Evolutionary conservation across 2,113 vertebrate genomes (phyloP), one percentile per base, ranked within the genome.

Genomic region (Corythornis madagascariensis): DNA sequence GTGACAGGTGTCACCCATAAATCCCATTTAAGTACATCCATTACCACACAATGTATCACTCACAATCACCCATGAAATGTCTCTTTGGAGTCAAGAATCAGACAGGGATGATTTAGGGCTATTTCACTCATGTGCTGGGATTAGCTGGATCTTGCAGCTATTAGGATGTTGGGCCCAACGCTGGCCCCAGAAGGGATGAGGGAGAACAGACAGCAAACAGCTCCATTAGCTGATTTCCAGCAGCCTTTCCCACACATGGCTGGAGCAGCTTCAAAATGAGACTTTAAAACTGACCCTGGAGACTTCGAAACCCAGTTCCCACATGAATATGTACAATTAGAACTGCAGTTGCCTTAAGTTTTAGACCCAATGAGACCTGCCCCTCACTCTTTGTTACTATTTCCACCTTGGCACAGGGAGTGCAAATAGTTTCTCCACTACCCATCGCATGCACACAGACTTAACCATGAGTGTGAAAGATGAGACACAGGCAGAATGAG

Each of bases 1-100:
- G 93, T 95, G 96, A 95, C 92, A 96, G 88, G 94, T 94, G 94
- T 95, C 96, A 85, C 86, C 95, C 90, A 85, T 96, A 95, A 96
- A 96, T 95, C 86, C 81, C 71, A 50, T 89, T 83, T 96, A 95
- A 96, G 91, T 80, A 94, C 90, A 79, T 88, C 88, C 60, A 82
- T 93, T 96, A 94, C 92, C 14, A 4, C 94, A 86, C 93, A 76
- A 70, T 69, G 80, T 77, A 92, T 96, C 95, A 90, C 80, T 94
- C 92, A 94, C 88, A 92, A 67, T 96, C 94, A 92, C 83, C 86
- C 88, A 82, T 75, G 88, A 95, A 95, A 93, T 80, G 90, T 74
- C 88, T 87, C 77, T 83, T 82, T 78, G 86, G 88, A 96, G 93
- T 86, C 83, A 72, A 61, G 90, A 88, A 86, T 47, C 89, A 83